Evolutionary conservation across 2,797 vertebrate genomes (phyloP), one percentile per base, ranked within the genome.

Genomic region (Pseudochaenichthys georgianus): DNA sequence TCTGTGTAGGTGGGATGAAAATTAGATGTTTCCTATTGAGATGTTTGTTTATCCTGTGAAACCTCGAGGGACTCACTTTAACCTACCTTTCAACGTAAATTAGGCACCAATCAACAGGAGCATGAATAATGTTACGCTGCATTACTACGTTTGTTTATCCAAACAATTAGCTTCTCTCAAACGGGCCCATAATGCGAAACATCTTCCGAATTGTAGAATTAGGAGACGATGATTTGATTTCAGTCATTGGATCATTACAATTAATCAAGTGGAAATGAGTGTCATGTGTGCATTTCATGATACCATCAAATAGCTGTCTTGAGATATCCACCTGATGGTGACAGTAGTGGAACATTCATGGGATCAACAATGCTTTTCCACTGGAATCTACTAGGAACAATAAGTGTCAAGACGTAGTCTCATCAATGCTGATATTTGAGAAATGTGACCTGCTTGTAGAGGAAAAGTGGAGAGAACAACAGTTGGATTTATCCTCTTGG

Each of bases 361-460:
- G 46, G 51, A 54, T 31, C 12, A 13, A 16, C 10, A n/a, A 13
- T 16, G 46, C 34, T 38, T 38, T 38, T 38, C 34, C 38, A 42
- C 43, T 43, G 15, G 54, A 3, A 54, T 38, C 42, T 23, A 16
- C 43, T 41, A 42, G 8, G n/a, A 72, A 46, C 16, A 11, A 31
- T 59, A 0, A 3, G 38, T 13, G 4, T 5, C 16, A 0, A 5
- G 4, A 0, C 4, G 12, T 15, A 10, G 19, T 54, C 13, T 19
- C 2, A 13, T 48, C 9, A 4, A 48, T 13, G 51, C 16, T 46
- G 12, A 54, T 17, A 62, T 13, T 5, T 31, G 6, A 53, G 43
- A 16, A 1, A 3, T 41, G 13, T 16, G 17, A 47, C 42, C 21
- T 63, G 59, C 28, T 47, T 4, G 16, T 12, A 34, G 21, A 43